These are phyloP conservation scores for Eubucco bourcierii DNA, from an alignment of 2,113 vertebrate genomes.

Conservation along the genomic window DNA sequence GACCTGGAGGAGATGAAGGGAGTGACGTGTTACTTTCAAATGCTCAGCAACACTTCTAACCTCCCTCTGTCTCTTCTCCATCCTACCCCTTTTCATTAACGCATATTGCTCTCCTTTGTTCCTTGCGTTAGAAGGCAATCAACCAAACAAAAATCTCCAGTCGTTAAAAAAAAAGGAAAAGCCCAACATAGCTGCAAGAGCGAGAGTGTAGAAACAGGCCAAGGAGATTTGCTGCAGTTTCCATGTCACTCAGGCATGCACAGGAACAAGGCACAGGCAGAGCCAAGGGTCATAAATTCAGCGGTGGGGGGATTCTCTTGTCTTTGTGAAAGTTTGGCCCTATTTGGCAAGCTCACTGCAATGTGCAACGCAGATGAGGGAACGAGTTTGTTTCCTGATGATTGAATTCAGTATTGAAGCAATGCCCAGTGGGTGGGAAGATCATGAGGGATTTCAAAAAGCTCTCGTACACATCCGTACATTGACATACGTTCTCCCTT, in stretches of 20 bases:
- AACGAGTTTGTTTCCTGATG: not conserved
- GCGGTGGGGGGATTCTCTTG: slow-evolving; percentile 17
- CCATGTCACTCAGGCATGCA: slow-evolving; percentile 32
- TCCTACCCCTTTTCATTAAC: not conserved
- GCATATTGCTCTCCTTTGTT: not conserved
- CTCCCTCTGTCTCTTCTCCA: not conserved
- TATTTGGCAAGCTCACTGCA: not conserved
- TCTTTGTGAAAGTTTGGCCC: not conserved
- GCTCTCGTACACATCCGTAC: not conserved
- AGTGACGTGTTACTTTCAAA: not conserved
- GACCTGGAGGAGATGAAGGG: slow-evolving; percentile 76
- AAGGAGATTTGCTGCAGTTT: slow-evolving; percentile 54
- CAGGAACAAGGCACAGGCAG: not conserved
- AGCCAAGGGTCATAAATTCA: slow-evolving; percentile 58
- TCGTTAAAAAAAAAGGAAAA: not conserved
- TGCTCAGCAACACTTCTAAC: not conserved
- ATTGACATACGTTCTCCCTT: not conserved
- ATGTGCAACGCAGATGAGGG: slow-evolving; percentile 36
- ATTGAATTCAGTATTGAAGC: not conserved
- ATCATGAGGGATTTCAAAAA: slow-evolving; percentile 45
- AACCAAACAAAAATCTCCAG: not conserved
- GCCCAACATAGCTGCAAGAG: not conserved
- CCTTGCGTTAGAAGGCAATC: not conserved
- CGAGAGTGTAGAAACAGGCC: not conserved
- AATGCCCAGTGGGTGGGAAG: slow-evolving; percentile 39